A percentile compares a stretch with the other conserved stretches of the same genome.
Conservation (phyloP, 2,888 invertebrate genomes). For the Erebia ligea region DNA sequence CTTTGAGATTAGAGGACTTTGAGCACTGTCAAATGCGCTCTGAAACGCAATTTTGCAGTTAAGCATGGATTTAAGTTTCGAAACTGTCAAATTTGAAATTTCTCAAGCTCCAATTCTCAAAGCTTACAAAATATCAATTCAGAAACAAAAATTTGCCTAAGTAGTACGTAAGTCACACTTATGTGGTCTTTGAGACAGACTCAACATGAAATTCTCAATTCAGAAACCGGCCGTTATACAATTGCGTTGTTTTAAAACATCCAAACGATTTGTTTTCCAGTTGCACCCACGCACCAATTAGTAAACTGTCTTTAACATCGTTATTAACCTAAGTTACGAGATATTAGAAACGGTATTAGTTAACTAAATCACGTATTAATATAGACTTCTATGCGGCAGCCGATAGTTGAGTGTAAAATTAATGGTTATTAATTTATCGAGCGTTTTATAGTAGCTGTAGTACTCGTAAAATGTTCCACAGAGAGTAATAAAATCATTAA, state of each 20-base stretch:
- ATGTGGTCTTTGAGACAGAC: too few species aligned
- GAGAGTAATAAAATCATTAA: slow-evolving; percentile 3
- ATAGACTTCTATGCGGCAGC: slow-evolving; percentile 9
- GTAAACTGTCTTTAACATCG: slow-evolving; percentile 12
- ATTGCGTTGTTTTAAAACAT: slow-evolving; percentile 13
- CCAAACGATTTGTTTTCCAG: slow-evolving; percentile 16
- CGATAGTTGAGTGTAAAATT: slow-evolving; percentile 16
- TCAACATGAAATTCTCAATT: too few species aligned
- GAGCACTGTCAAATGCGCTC: too few species aligned
- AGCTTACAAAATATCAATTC: too few species aligned
- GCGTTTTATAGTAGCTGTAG: not conserved
- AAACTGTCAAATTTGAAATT: too few species aligned
- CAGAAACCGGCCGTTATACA: too few species aligned
- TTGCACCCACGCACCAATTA: slow-evolving; percentile 18
- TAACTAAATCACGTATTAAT: slow-evolving; percentile 13
- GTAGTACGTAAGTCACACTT: too few species aligned
- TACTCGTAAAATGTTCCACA: not conserved
- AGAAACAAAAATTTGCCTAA: too few species aligned
- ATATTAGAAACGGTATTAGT: slow-evolving; percentile 13
- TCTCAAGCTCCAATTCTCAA: too few species aligned
- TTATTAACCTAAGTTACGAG: slow-evolving; percentile 12
- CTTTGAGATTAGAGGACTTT: too few species aligned
- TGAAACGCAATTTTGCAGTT: too few species aligned
- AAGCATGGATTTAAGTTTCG: too few species aligned
- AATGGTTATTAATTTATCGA: slow-evolving; percentile 9